Percentiles rank a stretch among this genome's conserved stretches.
These are phyloP conservation scores for Teleiodes luculella DNA, from an alignment of 2,888 invertebrate genomes.

Conservation along the genomic window DNA sequence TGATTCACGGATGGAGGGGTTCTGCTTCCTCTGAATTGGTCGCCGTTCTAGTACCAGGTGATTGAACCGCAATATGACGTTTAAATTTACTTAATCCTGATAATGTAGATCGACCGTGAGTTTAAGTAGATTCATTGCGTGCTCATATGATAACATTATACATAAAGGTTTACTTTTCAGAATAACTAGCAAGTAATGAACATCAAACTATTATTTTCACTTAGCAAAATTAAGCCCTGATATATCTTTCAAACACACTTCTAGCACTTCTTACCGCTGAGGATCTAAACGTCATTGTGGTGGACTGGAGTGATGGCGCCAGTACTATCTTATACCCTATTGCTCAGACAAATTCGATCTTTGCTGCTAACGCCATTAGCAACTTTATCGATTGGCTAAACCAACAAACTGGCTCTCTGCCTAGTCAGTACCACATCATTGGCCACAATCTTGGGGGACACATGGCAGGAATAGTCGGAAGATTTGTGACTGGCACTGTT, in stretches of 20 bases:
- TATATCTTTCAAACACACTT: no score
- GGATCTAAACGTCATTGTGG: constrained; percentile 38
- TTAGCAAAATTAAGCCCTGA: no score
- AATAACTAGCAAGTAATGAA: no score
- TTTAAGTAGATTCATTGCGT: no score
- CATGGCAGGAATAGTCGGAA: constrained; percentile 10
- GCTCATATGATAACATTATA: no score
- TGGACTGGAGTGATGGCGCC: constrained; percentile 38
- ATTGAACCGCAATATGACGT: neutral
- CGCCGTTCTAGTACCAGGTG: constrained; percentile 25
- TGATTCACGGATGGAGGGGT: constrained; percentile 28
- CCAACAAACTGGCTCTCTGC: constrained; percentile 21
- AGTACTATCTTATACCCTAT: constrained; percentile 26
- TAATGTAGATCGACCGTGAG: no score
- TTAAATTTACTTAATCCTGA: no score
- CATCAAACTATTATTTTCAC: no score
- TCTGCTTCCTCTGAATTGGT: constrained; percentile 22
- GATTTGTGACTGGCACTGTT: neutral
- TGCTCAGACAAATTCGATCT: constrained; percentile 31
- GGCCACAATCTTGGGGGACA: constrained; percentile 11
- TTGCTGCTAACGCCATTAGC: constrained; percentile 22
- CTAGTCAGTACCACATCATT: constrained; percentile 13
- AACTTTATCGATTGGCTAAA: constrained; percentile 37
- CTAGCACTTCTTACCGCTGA: constrained; percentile 32
- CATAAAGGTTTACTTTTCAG: no score